Evolutionary conservation across 2,797 vertebrate genomes (phyloP).

Genomic region (Manis pentadactyla): DNA sequence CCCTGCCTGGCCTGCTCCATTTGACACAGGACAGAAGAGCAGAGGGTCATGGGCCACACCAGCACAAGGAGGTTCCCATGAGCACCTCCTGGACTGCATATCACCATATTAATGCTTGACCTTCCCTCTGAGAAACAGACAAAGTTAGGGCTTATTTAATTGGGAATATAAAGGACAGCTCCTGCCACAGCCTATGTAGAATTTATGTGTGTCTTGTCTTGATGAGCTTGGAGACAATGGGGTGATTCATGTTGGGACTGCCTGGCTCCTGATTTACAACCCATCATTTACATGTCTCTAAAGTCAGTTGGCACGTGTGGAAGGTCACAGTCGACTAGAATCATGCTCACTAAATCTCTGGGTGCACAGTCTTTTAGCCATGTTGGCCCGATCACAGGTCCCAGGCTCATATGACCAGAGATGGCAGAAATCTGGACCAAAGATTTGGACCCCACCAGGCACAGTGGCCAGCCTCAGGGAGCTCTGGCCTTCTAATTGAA

Average conservation of each 20-base stretch:
- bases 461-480: neutral
- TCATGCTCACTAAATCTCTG: slow-evolving; percentile 88
- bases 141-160: slow-evolving; percentile 86
- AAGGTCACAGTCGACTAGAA: slow-evolving; percentile 92
- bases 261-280: slow-evolving; percentile 91
- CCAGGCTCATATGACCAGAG: neutral
- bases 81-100: slow-evolving; percentile 66
- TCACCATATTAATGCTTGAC: slow-evolving; percentile 81
- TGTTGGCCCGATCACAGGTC: neutral
- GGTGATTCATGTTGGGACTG: slow-evolving; percentile 85
- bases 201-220: slow-evolving; percentile 86
- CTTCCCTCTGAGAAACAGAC: slow-evolving; percentile 79
- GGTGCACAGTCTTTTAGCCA: slow-evolving; percentile 74
- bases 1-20: neutral
- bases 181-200: slow-evolving; percentile 79
- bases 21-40: neutral
- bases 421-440: neutral
- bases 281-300: slow-evolving; percentile 92
- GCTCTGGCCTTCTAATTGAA: neutral
- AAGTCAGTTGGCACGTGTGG: slow-evolving; percentile 91
- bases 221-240: slow-evolving; percentile 90
- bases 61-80: slow-evolving; percentile 43
- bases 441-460: neutral
- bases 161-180: slow-evolving; percentile 86
- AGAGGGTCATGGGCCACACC: neutral